phyloP scores from a whole-genome alignment of 2,113 vertebrate species.

The Hymenochirus boettgeri region DNA sequence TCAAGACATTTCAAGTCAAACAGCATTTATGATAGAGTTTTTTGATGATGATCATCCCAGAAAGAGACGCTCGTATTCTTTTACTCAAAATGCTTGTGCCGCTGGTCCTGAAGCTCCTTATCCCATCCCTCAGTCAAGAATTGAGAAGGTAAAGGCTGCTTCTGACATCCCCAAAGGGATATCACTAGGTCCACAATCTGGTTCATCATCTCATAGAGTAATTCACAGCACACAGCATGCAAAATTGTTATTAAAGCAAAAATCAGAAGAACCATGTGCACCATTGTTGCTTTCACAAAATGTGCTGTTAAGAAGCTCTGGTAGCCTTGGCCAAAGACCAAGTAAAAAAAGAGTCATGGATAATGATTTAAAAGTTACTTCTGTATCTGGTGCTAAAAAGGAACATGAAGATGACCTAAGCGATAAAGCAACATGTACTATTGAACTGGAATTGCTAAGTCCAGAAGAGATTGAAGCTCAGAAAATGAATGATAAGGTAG shows the following conservation, averaged over 20 bases:
- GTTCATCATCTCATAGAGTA: constrained; percentile 60
- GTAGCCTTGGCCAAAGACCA: constrained; percentile 80
- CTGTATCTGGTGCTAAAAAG: constrained; percentile 56
- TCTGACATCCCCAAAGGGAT: constrained; percentile 65
- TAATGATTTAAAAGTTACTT: constrained; percentile 61
- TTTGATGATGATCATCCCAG: constrained; percentile 87
- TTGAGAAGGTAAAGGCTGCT: constrained; percentile 64
- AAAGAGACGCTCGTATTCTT: constrained; percentile 87
- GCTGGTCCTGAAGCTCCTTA: constrained; percentile 70
- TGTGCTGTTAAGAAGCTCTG: constrained; percentile 74
- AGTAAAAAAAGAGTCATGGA: constrained; percentile 71
- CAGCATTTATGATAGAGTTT: constrained; percentile 90
- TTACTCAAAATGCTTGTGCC: constrained; percentile 78
- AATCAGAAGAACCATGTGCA: constrained; percentile 80
- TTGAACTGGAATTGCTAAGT: constrained; percentile 90
- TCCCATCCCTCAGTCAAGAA: constrained; percentile 71
- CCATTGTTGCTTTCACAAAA: constrained; percentile 63
- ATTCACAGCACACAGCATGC: constrained; percentile 67
- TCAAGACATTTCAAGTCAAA: constrained; percentile 66
- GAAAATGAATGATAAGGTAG: constrained; percentile 95
- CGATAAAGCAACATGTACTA: constrained; percentile 93
- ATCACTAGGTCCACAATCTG: constrained; percentile 66
- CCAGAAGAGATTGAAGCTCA: constrained; percentile 89
- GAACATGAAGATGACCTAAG: constrained; percentile 87
- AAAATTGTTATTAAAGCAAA: constrained; percentile 85